Percentiles rank a stretch among this genome's conserved stretches.
Conservation (phyloP, 2,888 invertebrate genomes). For the Dryococelus australis region DNA sequence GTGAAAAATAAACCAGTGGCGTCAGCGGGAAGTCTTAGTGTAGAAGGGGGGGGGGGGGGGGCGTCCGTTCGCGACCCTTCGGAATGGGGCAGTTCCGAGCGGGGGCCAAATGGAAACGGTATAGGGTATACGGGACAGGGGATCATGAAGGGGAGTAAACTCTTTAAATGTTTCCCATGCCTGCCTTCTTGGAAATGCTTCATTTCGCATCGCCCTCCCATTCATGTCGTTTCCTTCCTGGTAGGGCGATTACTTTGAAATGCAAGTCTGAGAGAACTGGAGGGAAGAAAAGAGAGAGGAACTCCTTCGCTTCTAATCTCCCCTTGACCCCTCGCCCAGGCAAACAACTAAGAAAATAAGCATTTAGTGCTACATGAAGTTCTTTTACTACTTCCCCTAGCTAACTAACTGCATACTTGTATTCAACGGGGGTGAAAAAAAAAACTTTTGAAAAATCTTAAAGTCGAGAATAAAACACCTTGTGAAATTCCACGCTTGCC, state of each 20-base stretch:
- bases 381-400: background rate
- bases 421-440: background rate
- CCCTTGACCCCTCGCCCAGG: background rate
- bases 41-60: too few relatives aligned
- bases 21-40: slow-evolving; percentile 4
- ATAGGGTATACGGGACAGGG: background rate
- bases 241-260: background rate
- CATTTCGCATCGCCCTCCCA: slow-evolving; percentile 8
- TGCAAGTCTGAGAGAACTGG: background rate
- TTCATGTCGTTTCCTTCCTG: background rate
- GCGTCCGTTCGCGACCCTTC: background rate
- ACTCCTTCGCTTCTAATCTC: background rate
- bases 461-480: too few relatives aligned
- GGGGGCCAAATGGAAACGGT: background rate
- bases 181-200: background rate
- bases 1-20: slow-evolving; percentile 20
- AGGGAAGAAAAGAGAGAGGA: background rate
- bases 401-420: background rate
- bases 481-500: too few relatives aligned
- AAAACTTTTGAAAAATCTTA: too few relatives aligned
- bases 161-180: background rate
- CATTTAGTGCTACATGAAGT: background rate
- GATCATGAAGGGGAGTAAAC: background rate
- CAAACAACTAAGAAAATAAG: background rate
- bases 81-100: background rate